A percentile compares a stretch with the other conserved stretches of the same genome.
Evolutionary conservation across 1,140 invertebrate genomes (phyloP).

Genomic region (Protaetia brevitarsis): DNA sequence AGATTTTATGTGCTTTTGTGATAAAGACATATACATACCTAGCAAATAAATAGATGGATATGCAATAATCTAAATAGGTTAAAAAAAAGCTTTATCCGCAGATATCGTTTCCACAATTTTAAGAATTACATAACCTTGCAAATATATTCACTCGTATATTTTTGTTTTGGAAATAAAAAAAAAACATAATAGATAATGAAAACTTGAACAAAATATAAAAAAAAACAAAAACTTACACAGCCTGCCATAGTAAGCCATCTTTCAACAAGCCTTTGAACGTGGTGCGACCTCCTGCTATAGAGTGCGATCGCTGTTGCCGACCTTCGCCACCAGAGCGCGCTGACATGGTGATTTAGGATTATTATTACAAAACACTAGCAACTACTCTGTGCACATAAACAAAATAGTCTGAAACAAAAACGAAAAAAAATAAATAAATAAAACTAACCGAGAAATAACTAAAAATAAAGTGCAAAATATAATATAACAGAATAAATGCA

Average conservation of each 20-base stretch:
- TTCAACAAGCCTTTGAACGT: constrained; percentile 21
- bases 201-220: constrained; percentile 9
- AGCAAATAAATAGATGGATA: no score
- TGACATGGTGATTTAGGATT: constrained; percentile 25
- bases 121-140: no score
- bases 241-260: constrained; percentile 24
- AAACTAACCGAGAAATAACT: no score
- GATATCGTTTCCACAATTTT: no score
- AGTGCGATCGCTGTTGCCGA: constrained; percentile 20
- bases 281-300: constrained; percentile 19
- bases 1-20: no score
- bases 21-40: no score
- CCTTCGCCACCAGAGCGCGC: constrained; percentile 24
- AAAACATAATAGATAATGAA: background rate
- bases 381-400: background rate
- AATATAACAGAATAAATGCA: background rate
- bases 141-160: no score
- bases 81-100: no score
- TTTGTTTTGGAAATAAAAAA: background rate
- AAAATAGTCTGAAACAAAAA: constrained; percentile 25
- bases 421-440: constrained; percentile 12
- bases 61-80: no score
- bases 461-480: constrained; percentile 3
- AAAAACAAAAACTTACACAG: constrained; percentile 22
- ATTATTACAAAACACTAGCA: background rate